These are phyloP conservation scores for Centropyge bicolor DNA, from an alignment of 2,797 vertebrate species.

Conservation along the genomic window DNA sequence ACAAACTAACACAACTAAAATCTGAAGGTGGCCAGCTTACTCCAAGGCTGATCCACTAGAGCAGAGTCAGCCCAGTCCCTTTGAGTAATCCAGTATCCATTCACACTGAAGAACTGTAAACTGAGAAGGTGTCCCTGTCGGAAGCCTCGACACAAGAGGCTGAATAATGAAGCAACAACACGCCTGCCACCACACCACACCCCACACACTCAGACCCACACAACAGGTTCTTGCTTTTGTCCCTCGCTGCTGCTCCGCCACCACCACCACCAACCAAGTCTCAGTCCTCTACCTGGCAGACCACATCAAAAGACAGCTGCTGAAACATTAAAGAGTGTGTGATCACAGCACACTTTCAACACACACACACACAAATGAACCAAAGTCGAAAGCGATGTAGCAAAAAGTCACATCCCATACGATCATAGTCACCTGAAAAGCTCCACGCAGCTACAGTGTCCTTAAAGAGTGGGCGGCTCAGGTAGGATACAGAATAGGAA, in stretches of 20 bases:
- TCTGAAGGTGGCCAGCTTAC: background rate
- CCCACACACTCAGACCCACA: constrained; percentile 74
- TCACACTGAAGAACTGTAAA: constrained; percentile 38
- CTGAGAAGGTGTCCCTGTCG: constrained; percentile 50
- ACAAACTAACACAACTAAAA: background rate
- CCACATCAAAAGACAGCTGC: constrained; percentile 65
- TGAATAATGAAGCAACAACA: constrained; percentile 63
- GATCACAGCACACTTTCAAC: background rate
- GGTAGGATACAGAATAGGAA: constrained; percentile 18
- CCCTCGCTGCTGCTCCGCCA: background rate
- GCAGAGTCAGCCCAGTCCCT: background rate
- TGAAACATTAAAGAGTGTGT: constrained; percentile 16
- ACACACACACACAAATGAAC: background rate
- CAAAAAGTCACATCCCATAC: background rate
- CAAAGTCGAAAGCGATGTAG: background rate
- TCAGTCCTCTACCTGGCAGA: constrained; percentile 31
- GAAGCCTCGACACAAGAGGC: constrained; percentile 40
- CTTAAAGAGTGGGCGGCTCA: constrained; percentile 48
- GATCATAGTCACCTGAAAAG: constrained; percentile 32
- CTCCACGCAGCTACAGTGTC: constrained; percentile 6
- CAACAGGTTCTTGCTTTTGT: constrained; percentile 81
- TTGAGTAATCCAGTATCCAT: constrained; percentile 10
- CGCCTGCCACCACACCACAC: constrained; percentile 80
- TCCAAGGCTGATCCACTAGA: background rate
- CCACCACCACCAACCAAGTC: constrained; percentile 1